Percentiles rank a stretch among this genome's conserved stretches.
Conservation (phyloP, 2,113 vertebrate genomes). For the Rhagologus leucostigma region DNA sequence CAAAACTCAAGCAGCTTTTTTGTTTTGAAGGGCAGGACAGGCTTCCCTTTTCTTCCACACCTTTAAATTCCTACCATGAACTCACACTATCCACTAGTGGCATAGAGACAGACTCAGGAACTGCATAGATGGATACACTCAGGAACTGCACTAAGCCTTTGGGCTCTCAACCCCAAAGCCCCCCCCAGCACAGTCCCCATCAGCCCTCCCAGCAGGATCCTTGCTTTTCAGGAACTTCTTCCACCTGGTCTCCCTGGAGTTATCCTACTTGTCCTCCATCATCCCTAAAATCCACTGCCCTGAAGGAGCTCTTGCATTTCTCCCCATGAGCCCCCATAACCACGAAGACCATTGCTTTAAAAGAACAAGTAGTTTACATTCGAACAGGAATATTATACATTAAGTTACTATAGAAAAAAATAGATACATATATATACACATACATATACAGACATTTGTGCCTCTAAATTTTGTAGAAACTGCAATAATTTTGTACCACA, state of each 20-base stretch:
- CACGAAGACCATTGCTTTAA: conserved; percentile 34
- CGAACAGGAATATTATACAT: conserved; percentile 51
- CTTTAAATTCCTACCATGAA: neutral
- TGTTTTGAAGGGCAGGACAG: neutral
- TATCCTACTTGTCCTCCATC: neutral
- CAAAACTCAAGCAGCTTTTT: neutral
- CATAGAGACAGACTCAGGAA: neutral
- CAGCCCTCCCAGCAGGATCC: neutral
- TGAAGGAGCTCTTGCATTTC: neutral
- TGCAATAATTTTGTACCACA: conserved; percentile 36
- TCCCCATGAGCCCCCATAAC: neutral
- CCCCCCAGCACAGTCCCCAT: neutral
- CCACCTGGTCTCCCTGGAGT: neutral
- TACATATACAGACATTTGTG: neutral
- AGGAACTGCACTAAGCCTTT: neutral
- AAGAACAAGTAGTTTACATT: conserved; percentile 52
- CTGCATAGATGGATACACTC: neutral
- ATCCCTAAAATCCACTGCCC: neutral
- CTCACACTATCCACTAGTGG: neutral
- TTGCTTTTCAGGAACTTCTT: neutral
- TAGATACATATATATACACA: neutral
- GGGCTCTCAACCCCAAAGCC: neutral
- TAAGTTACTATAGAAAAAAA: conserved; percentile 45
- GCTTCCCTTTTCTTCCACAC: neutral
- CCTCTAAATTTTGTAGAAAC: conserved; percentile 31